phyloP scores from a whole-genome alignment of 2,888 invertebrate species.

The Yponomeuta evonymella region DNA sequence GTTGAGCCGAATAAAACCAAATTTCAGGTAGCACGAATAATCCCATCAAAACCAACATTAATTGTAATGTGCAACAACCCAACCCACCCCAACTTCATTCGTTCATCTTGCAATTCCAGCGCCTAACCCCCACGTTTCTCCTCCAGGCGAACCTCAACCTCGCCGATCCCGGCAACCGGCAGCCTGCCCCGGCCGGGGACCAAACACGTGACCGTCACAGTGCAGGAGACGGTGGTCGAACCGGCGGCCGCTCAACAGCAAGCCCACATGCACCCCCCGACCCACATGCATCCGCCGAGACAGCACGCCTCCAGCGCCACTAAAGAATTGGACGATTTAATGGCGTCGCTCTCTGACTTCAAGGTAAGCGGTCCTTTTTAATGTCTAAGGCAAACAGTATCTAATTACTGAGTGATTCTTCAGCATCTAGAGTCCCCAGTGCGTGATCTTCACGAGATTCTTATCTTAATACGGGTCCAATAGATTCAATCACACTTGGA shows the following conservation, averaged over 20 bases:
- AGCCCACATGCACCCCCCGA: conserved; percentile 23
- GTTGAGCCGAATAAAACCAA: too few relatives aligned
- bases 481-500: too few relatives aligned
- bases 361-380: conserved; percentile 78
- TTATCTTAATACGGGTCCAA: too few relatives aligned
- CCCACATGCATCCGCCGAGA: conserved; percentile 37
- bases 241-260: conserved; percentile 59
- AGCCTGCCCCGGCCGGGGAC: conserved; percentile 71
- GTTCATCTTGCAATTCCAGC: too few relatives aligned
- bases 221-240: conserved; percentile 72
- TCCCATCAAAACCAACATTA: too few relatives aligned
- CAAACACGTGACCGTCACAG: conserved; percentile 75
- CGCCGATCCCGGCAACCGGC: conserved; percentile 38
- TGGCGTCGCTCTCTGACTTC: conserved; percentile 96
- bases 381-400: background rate
- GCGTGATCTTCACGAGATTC: too few relatives aligned
- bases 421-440: too few relatives aligned
- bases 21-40: too few relatives aligned
- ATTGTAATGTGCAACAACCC: too few relatives aligned
- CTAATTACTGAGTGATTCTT: too few relatives aligned
- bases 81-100: too few relatives aligned
- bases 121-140: background rate
- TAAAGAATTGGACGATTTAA: conserved; percentile 94
- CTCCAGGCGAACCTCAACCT: conserved; percentile 8
- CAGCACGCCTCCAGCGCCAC: conserved; percentile 91